Base-by-base conservation (phyloP, 2,888 invertebrate species). In the Coleophora deauratella region DNA sequence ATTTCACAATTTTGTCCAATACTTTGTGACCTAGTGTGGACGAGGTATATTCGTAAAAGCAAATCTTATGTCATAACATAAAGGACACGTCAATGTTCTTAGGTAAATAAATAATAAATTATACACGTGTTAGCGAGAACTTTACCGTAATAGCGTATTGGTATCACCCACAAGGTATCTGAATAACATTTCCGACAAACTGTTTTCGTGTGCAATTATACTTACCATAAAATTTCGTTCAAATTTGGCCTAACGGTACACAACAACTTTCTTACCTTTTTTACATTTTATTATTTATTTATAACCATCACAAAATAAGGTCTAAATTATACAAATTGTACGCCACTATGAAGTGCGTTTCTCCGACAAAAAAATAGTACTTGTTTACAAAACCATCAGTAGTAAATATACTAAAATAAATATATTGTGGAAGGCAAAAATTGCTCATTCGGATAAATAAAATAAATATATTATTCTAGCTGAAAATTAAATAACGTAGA, bases 21-120 rank as follows among this genome's bases (percentile, higher is more conserved):
- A n/a, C n/a, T n/a, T n/a, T n/a, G n/a, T n/a, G n/a, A n/a, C n/a
- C n/a, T n/a, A n/a, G n/a, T n/a, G n/a, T n/a, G n/a, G n/a, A n/a
- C n/a, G n/a, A n/a, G n/a, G n/a, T n/a, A n/a, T n/a, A n/a, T n/a
- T n/a, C n/a, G n/a, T n/a, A n/a, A n/a, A n/a, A n/a, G 21, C 21
- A 21, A 6, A 21, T 21, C 3, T 21, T 21, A 21, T 6, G 21
- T 21, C 6, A 4, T 6, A 21, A 4, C 21, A 4, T 21, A n/a
- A n/a, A n/a, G n/a, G 21, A 21, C 21, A 21, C 66, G 66, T 72
- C 68, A 66, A 72, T 73, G 70, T 72, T 72, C 59, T 68, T 73
- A 79, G 74, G 59, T 74, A 72, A 64, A 65, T 21, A 21, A 21
- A 21, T 73, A 71, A 72, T 67, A 64, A 72, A 73, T 67, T 66